Evolutionary conservation across 2,113 vertebrate genomes (phyloP), one percentile per base, ranked within the genome.

Genomic region (Accipiter cooperii): DNA sequence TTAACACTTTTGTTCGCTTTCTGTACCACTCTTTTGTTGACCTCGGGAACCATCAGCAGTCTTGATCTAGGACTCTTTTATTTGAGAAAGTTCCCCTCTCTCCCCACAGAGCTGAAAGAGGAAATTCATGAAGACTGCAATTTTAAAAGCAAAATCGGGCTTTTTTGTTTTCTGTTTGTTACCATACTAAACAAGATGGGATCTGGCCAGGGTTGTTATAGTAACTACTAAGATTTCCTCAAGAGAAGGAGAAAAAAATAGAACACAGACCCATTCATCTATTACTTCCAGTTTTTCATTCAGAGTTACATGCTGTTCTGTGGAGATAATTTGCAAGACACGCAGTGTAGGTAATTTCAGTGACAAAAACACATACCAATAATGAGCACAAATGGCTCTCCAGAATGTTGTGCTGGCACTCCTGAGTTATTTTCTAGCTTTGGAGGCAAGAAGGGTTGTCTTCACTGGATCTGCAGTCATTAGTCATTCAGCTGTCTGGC

Each of bases 151-250:
- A 6, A 83, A 63, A 47, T 22, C 4, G 4, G 61, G 80, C 81
- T 61, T 81, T 87, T 83, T 88, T 89, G 91, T 95, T 91, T 77
- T 71, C 92, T 95, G 57, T 95, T 98, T 96, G 96, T 96, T 90
- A 77, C 93, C 69, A 5, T 60, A 73, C 96, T 90, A 60, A 90
- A 96, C 92, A 95, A 93, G 97, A 97, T 98, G 98, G 98, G 97
- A 86, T 75, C 91, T 46, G 95, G 98, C 98, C 98, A 98, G 96
- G 95, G 98, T 98, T 98, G 98, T 98, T 98, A 98, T 98, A 97
- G 98, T 97, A 98, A 98, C 98, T 97, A 73, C 74, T 92, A 63
- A 98, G 96, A 97, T 93, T 98, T 98, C 97, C 97, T 98, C 89
- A 94, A 93, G 97, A 94, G 96, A 92, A 92, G 93, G 71, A 84